phyloP scores from a whole-genome alignment of 2,113 vertebrate genomes.

The Salvelinus alpinus region DNA sequence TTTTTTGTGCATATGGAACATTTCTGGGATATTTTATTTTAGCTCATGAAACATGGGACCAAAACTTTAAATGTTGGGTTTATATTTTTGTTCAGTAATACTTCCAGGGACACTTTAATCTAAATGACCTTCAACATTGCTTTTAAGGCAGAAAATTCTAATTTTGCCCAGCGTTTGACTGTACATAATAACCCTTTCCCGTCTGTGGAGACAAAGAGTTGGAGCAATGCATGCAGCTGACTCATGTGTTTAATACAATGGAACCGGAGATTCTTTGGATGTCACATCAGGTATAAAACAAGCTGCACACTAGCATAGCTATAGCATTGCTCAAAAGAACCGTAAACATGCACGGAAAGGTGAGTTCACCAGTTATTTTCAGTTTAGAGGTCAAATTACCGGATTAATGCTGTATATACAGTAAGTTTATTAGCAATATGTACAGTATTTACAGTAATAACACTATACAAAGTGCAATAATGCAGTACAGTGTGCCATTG shows the following conservation, averaged over 20 bases:
- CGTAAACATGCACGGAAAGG: constrained; percentile 41
- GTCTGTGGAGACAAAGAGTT: neutral
- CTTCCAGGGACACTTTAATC: too few relatives aligned
- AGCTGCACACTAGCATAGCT: neutral
- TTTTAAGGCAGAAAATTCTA: neutral
- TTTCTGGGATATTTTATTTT: too few relatives aligned
- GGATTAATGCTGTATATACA: neutral
- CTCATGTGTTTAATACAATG: constrained; percentile 59
- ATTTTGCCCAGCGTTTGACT: neutral
- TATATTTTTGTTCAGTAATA: too few relatives aligned
- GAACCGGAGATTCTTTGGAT: constrained; percentile 48
- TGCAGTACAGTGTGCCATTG: too few relatives aligned
- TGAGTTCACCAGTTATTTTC: too few relatives aligned
- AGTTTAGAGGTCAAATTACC: neutral
- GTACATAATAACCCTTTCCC: neutral
- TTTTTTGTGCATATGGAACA: too few relatives aligned
- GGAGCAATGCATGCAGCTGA: neutral
- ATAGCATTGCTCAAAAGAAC: constrained; percentile 9
- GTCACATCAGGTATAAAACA: constrained; percentile 64
- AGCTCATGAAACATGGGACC: too few relatives aligned
- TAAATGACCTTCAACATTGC: neutral
- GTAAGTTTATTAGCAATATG: neutral
- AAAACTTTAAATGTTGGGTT: too few relatives aligned
- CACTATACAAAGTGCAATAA: too few relatives aligned
- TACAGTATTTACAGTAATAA: too few relatives aligned